Conservation (phyloP, 2,113 vertebrate genomes). For the Rhinoptilus africanus region DNA sequence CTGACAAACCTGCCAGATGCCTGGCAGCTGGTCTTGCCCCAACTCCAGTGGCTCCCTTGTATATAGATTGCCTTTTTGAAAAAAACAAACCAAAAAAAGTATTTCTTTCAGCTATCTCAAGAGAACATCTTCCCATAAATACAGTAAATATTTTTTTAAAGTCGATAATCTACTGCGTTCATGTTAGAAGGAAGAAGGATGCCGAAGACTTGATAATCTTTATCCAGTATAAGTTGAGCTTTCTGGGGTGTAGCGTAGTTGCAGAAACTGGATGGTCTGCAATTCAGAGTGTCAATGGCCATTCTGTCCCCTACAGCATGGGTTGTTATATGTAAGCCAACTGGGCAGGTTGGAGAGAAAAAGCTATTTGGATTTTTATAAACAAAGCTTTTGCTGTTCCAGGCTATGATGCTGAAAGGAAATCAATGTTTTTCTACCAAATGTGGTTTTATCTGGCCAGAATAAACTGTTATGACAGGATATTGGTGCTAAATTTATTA, state of each 20-base stretch:
- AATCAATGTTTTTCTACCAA: conserved; percentile 60
- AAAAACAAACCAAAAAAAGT: not conserved
- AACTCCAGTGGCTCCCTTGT: conserved; percentile 38
- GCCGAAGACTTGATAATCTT: not conserved
- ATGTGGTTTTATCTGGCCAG: conserved; percentile 61
- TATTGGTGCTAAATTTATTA: conserved; percentile 69
- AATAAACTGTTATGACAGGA: conserved; percentile 60
- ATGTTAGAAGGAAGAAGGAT: not conserved
- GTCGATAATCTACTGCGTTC: not conserved
- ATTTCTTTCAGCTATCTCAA: not conserved
- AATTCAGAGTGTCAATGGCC: conserved; percentile 14
- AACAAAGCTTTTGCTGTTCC: conserved; percentile 61
- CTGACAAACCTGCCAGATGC: conserved; percentile 68
- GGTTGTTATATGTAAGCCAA: conserved; percentile 15
- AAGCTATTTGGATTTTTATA: conserved; percentile 47
- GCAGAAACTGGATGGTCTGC: not conserved
- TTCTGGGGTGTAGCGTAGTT: not conserved
- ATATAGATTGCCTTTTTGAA: conserved; percentile 15
- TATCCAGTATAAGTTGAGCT: not conserved
- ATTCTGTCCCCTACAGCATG: conserved; percentile 38
- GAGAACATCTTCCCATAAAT: conserved; percentile 25
- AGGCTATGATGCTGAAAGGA: conserved; percentile 50
- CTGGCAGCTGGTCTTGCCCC: conserved; percentile 58
- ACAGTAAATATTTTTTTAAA: not conserved
- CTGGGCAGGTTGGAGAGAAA: conserved; percentile 20